Conservation (phyloP, 2,888 invertebrate genomes). For the Ectemnius continuus region DNA sequence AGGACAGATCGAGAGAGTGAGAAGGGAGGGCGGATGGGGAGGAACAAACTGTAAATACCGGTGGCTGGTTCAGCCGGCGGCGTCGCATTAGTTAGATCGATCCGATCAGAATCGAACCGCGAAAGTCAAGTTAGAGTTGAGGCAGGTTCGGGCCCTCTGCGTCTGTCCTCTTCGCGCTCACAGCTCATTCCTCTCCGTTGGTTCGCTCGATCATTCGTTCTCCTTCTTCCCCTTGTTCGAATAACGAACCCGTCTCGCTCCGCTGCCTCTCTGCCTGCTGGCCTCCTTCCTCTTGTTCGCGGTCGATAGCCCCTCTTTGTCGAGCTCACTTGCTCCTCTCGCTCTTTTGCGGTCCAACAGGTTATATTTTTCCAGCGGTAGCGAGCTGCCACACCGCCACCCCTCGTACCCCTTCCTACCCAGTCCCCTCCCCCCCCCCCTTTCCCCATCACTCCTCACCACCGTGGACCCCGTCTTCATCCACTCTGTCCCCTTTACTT, state of each 20-base stretch:
- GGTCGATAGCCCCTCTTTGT: conserved; percentile 51
- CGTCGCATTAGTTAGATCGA: conserved; percentile 66
- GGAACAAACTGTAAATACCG: conserved; percentile 52
- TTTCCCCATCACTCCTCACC: conserved; percentile 34
- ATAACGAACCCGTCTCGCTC: conserved; percentile 46
- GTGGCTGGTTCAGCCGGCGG: conserved; percentile 48
- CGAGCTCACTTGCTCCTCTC: conserved; percentile 56
- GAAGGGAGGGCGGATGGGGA: conserved; percentile 26
- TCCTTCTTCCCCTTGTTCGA: conserved; percentile 40
- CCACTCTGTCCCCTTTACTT: conserved; percentile 26
- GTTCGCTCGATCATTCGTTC: conserved; percentile 28
- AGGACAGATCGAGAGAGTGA: conserved; percentile 7
- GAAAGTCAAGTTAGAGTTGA: conserved; percentile 74
- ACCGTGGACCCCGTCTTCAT: conserved; percentile 30
- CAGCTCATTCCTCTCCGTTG: conserved; percentile 22
- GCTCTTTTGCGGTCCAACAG: conserved; percentile 75
- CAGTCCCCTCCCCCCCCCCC: too few species aligned
- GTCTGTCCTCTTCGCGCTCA: conserved; percentile 56
- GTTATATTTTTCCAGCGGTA: conserved; percentile 74
- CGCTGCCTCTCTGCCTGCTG: conserved; percentile 41
- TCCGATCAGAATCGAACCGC: conserved; percentile 74
- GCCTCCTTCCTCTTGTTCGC: conserved; percentile 35
- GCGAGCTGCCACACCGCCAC: conserved; percentile 29
- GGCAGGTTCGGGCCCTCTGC: conserved; percentile 74
- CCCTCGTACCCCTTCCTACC: background rate